A percentile compares a stretch with the other conserved stretches of the same genome.
Conservation (phyloP, 2,888 invertebrate species). For the Crioceris asparagi region DNA sequence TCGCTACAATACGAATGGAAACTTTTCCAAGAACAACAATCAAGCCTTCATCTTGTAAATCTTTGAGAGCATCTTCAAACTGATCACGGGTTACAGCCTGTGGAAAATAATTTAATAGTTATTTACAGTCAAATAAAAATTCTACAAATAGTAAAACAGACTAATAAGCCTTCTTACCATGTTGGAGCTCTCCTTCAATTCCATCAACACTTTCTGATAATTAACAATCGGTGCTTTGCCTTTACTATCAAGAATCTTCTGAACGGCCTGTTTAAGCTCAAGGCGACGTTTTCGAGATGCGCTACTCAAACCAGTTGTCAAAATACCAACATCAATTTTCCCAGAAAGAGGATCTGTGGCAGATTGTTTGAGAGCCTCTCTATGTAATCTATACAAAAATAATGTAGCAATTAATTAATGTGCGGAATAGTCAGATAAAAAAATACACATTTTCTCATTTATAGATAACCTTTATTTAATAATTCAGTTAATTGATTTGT, state of each 20-base stretch:
- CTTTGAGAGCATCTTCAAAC: conserved; percentile 86
- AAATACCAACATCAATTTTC: conserved; percentile 91
- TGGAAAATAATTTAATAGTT: too few species aligned
- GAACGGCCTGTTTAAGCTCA: conserved; percentile 64
- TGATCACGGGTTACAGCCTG: conserved; percentile 82
- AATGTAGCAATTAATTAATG: too few species aligned
- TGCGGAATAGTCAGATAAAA: too few species aligned
- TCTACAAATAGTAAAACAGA: too few species aligned
- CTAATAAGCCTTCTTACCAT: too few species aligned
- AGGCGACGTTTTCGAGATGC: conserved; percentile 67
- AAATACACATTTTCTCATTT: too few species aligned
- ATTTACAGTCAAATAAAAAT: too few species aligned
- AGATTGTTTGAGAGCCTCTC: conserved; percentile 95
- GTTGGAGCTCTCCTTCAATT: conserved; percentile 67
- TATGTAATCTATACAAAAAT: conserved; percentile 88
- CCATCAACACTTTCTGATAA: conserved; percentile 69
- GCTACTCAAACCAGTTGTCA: conserved; percentile 88
- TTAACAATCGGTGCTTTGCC: conserved; percentile 69
- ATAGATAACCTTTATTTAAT: too few species aligned
- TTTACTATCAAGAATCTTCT: conserved; percentile 57
- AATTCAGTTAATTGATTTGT: too few species aligned
- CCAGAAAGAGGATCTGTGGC: conserved; percentile 96
- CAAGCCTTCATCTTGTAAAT: conserved; percentile 82
- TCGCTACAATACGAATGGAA: conserved; percentile 56
- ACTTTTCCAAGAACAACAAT: conserved; percentile 73